Evolutionary conservation across 92 coral and sea anemone species (phyloP).

Genomic region (Palythoa heliodiscus): DNA sequence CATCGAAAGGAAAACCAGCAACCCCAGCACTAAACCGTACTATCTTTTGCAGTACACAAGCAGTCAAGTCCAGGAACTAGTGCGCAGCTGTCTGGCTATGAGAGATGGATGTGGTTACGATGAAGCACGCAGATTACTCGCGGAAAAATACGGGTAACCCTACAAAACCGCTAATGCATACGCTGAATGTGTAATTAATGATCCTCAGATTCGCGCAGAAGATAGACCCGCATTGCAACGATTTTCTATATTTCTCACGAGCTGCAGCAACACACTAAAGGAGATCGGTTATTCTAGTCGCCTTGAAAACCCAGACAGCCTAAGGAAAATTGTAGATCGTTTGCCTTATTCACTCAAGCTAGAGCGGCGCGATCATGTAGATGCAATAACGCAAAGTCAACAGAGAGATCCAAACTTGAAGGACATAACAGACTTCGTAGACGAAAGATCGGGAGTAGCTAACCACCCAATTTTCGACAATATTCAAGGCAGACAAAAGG

Average conservation of each 20-base stretch:
- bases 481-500: background rate
- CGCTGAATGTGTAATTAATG: background rate
- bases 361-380: background rate
- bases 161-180: background rate
- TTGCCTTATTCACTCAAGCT: slow-evolving; percentile 18
- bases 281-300: background rate
- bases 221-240: slow-evolving; percentile 28
- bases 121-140: background rate
- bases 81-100: slow-evolving; percentile 32
- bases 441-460: slow-evolving; percentile 30
- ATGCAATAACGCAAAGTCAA: background rate
- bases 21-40: too few species aligned
- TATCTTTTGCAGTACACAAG: slow-evolving; percentile 23
- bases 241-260: slow-evolving; percentile 36
- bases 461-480: background rate
- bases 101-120: background rate
- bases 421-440: slow-evolving; percentile 31
- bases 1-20: too few species aligned
- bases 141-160: background rate
- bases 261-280: slow-evolving; percentile 26
- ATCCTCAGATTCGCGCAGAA: slow-evolving; percentile 29
- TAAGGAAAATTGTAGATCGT: slow-evolving; percentile 50
- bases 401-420: background rate
- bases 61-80: too few species aligned
- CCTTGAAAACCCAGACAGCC: background rate